A percentile compares a stretch with the other conserved stretches of the same genome.
Conservation (phyloP, 1,140 invertebrate genomes). For the Amyelois transitella region DNA sequence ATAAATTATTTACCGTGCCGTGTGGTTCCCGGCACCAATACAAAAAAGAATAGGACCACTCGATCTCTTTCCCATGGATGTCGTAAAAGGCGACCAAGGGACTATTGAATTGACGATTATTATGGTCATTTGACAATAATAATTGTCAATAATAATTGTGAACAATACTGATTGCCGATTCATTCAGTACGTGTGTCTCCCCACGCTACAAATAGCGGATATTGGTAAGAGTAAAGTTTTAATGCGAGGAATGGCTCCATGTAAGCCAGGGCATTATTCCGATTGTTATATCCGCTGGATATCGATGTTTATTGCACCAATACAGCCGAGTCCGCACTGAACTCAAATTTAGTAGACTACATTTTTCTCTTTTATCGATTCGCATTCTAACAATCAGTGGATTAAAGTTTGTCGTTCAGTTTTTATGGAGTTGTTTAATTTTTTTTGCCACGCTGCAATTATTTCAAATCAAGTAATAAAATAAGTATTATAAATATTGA, state of each 20-base stretch:
- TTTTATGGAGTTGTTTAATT: no score
- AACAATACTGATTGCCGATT: background rate
- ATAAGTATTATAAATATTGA: no score
- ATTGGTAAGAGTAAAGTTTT: constrained; percentile 25
- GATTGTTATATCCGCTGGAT: constrained; percentile 38
- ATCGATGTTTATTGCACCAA: constrained; percentile 49
- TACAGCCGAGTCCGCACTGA: constrained; percentile 32
- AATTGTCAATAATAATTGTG: no score
- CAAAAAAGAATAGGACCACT: no score
- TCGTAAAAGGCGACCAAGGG: no score
- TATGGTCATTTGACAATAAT: no score
- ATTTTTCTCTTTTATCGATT: constrained; percentile 34
- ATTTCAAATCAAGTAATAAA: no score
- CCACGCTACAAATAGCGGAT: constrained; percentile 21
- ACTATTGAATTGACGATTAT: no score
- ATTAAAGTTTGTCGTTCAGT: background rate
- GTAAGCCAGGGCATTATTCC: constrained; percentile 39
- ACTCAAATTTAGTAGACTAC: constrained; percentile 46
- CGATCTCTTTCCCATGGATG: no score
- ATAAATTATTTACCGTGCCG: no score
- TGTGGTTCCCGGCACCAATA: no score
- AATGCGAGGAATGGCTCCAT: constrained; percentile 26
- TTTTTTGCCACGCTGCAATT: no score
- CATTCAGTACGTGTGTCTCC: constrained; percentile 2
- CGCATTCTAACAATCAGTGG: background rate